Evolutionary conservation across 2,797 vertebrate genomes (phyloP).

Genomic region (Tarsius wallacei): DNA sequence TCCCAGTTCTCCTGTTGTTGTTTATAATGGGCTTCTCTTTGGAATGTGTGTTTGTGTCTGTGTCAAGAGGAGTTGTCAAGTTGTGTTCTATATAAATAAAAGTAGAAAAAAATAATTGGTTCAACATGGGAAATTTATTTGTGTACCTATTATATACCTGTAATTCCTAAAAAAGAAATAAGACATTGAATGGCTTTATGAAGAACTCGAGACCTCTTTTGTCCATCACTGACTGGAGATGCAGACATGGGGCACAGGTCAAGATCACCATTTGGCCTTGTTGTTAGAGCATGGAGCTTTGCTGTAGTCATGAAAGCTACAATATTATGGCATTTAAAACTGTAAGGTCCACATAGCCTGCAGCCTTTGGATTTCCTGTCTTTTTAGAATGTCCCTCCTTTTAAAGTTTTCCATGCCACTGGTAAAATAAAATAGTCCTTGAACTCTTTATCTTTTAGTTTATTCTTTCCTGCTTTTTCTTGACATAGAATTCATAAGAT

Average conservation of each 20-base stretch:
- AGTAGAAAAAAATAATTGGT: neutral
- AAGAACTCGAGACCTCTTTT: neutral
- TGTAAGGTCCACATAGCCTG: neutral
- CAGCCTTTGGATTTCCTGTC: neutral
- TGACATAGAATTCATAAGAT: neutral
- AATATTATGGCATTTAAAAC: neutral
- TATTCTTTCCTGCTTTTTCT: conserved; percentile 18
- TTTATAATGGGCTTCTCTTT: neutral
- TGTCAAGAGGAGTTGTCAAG: neutral
- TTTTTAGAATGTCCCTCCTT: neutral
- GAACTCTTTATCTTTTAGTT: neutral
- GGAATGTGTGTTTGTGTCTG: neutral
- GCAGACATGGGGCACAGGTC: neutral
- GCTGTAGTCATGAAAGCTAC: neutral
- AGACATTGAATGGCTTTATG: neutral
- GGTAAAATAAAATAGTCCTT: neutral
- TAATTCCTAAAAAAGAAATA: neutral
- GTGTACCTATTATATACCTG: neutral
- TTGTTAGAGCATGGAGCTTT: neutral
- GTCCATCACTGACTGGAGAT: neutral
- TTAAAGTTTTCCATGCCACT: neutral
- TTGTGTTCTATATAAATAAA: neutral
- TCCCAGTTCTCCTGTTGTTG: neutral
- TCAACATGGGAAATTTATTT: neutral
- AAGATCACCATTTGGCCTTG: neutral